A percentile compares a stretch with the other conserved stretches of the same genome.
Evolutionary conservation across 2,888 invertebrate species (phyloP).

Genomic region (Carcina quercana): DNA sequence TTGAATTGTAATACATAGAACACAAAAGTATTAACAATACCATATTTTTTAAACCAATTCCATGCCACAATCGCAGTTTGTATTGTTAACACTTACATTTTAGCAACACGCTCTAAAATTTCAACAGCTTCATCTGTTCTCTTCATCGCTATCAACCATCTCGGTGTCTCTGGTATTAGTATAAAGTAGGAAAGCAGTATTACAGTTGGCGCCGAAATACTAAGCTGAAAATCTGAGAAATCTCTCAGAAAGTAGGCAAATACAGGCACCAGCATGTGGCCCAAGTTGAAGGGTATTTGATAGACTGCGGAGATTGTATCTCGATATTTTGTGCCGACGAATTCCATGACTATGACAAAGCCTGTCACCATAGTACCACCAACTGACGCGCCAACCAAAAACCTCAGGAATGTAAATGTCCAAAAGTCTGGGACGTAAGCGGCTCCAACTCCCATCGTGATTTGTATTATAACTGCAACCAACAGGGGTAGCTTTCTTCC

Average conservation of each 20-base stretch:
- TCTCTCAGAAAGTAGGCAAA: conserved; percentile 78
- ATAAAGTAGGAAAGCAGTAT: conserved; percentile 78
- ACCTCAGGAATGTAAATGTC: conserved; percentile 78
- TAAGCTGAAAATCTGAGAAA: conserved; percentile 79
- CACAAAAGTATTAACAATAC: no score
- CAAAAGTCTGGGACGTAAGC: conserved; percentile 77
- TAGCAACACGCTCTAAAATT: conserved; percentile 79
- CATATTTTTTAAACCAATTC: no score
- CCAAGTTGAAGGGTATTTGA: conserved; percentile 80
- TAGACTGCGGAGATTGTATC: conserved; percentile 77
- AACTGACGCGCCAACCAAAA: conserved; percentile 82
- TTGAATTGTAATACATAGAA: no score
- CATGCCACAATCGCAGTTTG: no score
- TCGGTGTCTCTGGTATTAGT: conserved; percentile 84
- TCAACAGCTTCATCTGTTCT: conserved; percentile 77
- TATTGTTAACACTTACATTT: conserved; percentile 54
- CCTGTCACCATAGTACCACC: conserved; percentile 86
- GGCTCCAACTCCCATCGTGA: conserved; percentile 78
- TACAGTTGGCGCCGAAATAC: conserved; percentile 74
- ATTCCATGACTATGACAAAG: conserved; percentile 79
- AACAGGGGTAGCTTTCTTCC: conserved; percentile 84
- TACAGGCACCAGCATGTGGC: conserved; percentile 77
- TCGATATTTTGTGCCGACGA: conserved; percentile 74
- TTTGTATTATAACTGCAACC: conserved; percentile 81
- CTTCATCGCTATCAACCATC: conserved; percentile 85